Evolutionary conservation across 2,113 vertebrate species (phyloP).

Genomic region (Axis porcinus): DNA sequence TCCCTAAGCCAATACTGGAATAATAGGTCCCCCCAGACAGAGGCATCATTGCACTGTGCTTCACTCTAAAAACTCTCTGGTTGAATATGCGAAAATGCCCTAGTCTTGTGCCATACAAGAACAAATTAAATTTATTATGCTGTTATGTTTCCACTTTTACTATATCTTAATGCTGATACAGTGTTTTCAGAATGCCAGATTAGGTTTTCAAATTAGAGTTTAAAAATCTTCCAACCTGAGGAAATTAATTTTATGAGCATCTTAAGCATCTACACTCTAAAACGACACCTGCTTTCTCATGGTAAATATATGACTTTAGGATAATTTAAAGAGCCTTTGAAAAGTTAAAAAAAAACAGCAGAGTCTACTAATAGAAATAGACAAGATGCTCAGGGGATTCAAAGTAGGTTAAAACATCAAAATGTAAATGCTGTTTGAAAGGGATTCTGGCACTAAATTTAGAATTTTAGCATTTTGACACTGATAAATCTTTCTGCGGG

Average conservation of each 20-base stretch:
- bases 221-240: slow-evolving; percentile 38
- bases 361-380: slow-evolving; percentile 67
- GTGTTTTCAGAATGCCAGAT: slow-evolving; percentile 50
- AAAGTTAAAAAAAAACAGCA: slow-evolving; percentile 33
- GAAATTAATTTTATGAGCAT: slow-evolving; percentile 62
- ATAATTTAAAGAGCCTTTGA: slow-evolving; percentile 50
- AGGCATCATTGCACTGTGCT: neutral
- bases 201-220: slow-evolving; percentile 62
- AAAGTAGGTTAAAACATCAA: slow-evolving; percentile 66
- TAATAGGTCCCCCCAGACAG: neutral
- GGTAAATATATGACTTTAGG: slow-evolving; percentile 55
- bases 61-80: neutral
- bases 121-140: slow-evolving; percentile 48
- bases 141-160: slow-evolving; percentile 46
- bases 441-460: slow-evolving; percentile 53
- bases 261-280: slow-evolving; percentile 46
- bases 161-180: slow-evolving; percentile 28
- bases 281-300: slow-evolving; percentile 53
- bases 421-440: slow-evolving; percentile 72
- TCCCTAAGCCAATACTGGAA: neutral
- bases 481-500: slow-evolving; percentile 58
- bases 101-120: neutral
- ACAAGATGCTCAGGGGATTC: slow-evolving; percentile 54
- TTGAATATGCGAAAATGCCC: neutral
- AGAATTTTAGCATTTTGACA: slow-evolving; percentile 70